Conservation (phyloP, 2,888 invertebrate genomes). For the Macropis europaea region DNA sequence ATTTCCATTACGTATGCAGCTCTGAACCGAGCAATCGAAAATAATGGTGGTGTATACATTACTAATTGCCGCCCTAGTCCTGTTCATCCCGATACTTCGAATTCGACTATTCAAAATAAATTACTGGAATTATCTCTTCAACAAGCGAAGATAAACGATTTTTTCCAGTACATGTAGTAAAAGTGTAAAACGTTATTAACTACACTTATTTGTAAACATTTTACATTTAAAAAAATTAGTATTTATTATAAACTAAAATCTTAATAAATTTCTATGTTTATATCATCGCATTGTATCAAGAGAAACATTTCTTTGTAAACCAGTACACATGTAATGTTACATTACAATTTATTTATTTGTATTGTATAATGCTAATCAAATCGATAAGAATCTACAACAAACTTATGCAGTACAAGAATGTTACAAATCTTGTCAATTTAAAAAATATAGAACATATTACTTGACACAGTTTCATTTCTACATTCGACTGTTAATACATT, state of each 20-base stretch:
- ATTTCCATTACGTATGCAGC: constrained; percentile 89
- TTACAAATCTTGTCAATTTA: constrained; percentile 7
- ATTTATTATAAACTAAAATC: neutral
- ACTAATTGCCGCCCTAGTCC: constrained; percentile 86
- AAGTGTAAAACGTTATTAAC: neutral
- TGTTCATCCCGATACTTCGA: constrained; percentile 82
- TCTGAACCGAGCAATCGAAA: constrained; percentile 87
- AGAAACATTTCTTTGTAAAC: neutral
- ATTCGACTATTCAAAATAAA: constrained; percentile 83
- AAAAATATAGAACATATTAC: constrained; percentile 8
- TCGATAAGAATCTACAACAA: constrained; percentile 30
- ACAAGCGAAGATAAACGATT: constrained; percentile 65
- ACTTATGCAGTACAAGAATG: constrained; percentile 18
- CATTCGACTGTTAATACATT: neutral
- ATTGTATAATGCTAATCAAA: constrained; percentile 8
- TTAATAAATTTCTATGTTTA: neutral
- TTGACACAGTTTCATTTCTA: constrained; percentile 6
- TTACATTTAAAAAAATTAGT: neutral
- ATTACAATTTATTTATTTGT: constrained; percentile 38
- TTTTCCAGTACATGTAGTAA: constrained; percentile 42
- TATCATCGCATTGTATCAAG: neutral
- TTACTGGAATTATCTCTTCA: constrained; percentile 85
- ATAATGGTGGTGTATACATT: constrained; percentile 90
- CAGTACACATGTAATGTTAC: neutral
- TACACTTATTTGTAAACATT: neutral